Evolutionary conservation across 2,888 invertebrate genomes (phyloP), one percentile per base, ranked within the genome.

Genomic region (Xiphydria camelus): DNA sequence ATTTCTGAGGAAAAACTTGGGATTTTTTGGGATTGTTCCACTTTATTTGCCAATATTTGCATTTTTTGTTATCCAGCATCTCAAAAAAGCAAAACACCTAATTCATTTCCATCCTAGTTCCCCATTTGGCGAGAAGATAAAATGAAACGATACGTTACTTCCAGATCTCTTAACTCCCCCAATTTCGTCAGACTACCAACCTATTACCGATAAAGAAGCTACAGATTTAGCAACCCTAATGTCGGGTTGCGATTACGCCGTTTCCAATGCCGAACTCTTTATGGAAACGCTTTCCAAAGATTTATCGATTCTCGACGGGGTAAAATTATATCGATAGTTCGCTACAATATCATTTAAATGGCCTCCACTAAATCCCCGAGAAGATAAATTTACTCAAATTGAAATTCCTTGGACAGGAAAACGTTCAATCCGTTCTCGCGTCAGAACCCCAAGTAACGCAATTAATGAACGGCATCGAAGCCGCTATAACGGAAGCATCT

Each of bases 401-500:
- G n/a, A n/a, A n/a, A n/a, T 29, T 29, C 4, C 5, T 12, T 39
- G 54, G 60, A n/a, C 47, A 85, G 82, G 91, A 91, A 67, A 95
- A 95, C 76, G 90, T 95, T 47, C 90, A 94, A 73, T 91, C 90
- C 62, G 91, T 95, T 39, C 81, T 95, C 77, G 90, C 90, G n/a
- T 92, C 92, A 2, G 94, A 94, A 71, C 84, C 83, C 23, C 82
- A 84, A 64, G 85, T 88, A 15, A 74, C 83, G 45, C 85, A 90
- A 71, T 87, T 91, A 62, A 91, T 95, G 78, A 83, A 88, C 58
- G 84, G 89, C 61, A 81, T 92, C 44, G 89, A 91, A 68, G 82
- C 82, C 44, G 91, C 91, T 0, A 86, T 92, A 55, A 78, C 79
- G 18, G 88, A 90, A 77, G 86, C 89, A 6, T 85, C 86, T 57